These are phyloP conservation scores for Myoxocephalus aenaeus DNA, from an alignment of 2,797 vertebrate species.

Conservation along the genomic window DNA sequence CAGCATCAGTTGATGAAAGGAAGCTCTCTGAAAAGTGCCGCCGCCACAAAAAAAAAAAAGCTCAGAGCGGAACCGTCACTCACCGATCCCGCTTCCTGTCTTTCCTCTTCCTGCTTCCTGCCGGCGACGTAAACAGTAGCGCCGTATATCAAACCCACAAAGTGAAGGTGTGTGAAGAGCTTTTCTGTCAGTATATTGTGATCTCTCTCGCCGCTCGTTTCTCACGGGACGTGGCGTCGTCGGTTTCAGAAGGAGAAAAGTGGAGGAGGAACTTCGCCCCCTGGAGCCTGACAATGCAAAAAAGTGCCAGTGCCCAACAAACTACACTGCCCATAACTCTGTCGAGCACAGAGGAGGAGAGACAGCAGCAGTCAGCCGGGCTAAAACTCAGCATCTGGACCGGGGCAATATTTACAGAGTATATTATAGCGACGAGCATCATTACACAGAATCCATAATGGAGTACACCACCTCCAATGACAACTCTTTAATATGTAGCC, in stretches of 20 bases:
- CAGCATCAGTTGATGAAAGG: slow-evolving; percentile 67
- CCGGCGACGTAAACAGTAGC: slow-evolving; percentile 20
- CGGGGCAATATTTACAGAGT: slow-evolving; percentile 58
- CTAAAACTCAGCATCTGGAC: slow-evolving; percentile 34
- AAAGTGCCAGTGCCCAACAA: too few species aligned
- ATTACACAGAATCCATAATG: slow-evolving; percentile 65
- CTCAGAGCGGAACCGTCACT: slow-evolving; percentile 52
- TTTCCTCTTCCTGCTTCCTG: slow-evolving; percentile 30
- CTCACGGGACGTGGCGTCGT: slow-evolving; percentile 45
- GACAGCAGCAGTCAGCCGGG: slow-evolving; percentile 16
- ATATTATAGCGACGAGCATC: slow-evolving; percentile 59
- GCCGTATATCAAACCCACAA: slow-evolving; percentile 49
- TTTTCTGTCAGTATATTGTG: slow-evolving; percentile 49
- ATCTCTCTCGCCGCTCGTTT: slow-evolving; percentile 54
- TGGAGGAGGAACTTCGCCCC: too few species aligned
- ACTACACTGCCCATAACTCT: neutral
- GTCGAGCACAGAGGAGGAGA: slow-evolving; percentile 8
- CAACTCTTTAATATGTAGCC: slow-evolving; percentile 49
- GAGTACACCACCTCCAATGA: slow-evolving; percentile 48
- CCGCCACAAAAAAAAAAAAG: slow-evolving; percentile 32
- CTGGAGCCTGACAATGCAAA: too few species aligned
- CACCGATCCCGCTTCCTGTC: slow-evolving; percentile 26
- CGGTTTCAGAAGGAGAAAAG: too few species aligned
- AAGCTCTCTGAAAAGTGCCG: slow-evolving; percentile 59
- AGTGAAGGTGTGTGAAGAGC: slow-evolving; percentile 41